Evolutionary conservation across 1,140 invertebrate genomes (phyloP), one percentile per base, ranked within the genome.

Genomic region (Drosophila nigrodunni): DNA sequence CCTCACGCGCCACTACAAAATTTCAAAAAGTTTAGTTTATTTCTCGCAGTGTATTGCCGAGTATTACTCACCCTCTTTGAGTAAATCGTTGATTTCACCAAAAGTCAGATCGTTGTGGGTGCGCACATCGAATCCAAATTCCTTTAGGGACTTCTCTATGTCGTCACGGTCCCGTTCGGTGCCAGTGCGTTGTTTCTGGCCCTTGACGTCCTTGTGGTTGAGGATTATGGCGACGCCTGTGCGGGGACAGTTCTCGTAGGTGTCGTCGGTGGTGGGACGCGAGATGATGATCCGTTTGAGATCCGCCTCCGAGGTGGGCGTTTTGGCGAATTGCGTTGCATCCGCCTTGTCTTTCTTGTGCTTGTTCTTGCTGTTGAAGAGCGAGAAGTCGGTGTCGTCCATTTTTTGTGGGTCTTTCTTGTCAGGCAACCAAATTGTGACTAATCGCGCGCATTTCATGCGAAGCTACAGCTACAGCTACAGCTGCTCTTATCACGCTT

Each of bases 171-270:
- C 94, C 39, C 90, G 89, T n/a, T 93, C 82, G 3, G 93, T 93
- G 7, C 93, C 94, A 5, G 80, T 77, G 10, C 94, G 85, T 21
- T 74, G 65, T 54, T 81, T 90, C 62, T 92, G 90, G 0, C 83
- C 83, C 44, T 94, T 92, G 74, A 95, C 95, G 2, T 92, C 77
- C 78, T 95, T 94, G 85, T 97, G 96, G 90, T 97, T 97, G 60
- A 97, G 96, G 47, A 97, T 95, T 0, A 97, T 52, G 15, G 96
- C 96, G 11, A 93, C 93, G 10, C 97, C 97, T 37, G 95, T 92
- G 57, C 94, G 93, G 18, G 81, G 65, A 11, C 85, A 89, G 74
- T 96, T 94, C 61, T 94, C 93, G 80, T 97, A 97, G 39, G 79
- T 80, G 0, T 93, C 89, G 0, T 93, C 92, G 35, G 93, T 87